Base-by-base conservation (phyloP, 2,113 vertebrate species). In the Alces alces region DNA sequence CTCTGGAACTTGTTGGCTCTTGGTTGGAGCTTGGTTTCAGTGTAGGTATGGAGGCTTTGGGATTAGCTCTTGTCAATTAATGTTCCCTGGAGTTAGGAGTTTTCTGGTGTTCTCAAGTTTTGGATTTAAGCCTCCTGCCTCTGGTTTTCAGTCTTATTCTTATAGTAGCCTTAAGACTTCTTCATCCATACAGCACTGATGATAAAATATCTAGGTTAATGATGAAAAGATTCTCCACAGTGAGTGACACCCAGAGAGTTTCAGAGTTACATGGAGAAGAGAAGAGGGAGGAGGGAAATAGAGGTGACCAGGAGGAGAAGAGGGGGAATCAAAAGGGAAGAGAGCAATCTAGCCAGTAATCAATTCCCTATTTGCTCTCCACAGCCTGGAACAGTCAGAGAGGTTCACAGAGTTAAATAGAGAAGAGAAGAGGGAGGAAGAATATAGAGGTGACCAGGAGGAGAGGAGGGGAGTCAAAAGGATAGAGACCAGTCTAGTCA, bases 351-450 rank as follows among this genome's bases (percentile, higher is more conserved):
- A 36, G 64, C 17, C 33, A 66, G 64, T 19, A 36, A 36, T 66
- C n/a, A 36, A 5, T 36, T 36, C 7, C 4, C 61, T 66, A 21
- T 21, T 10, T 66, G 64, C 4, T 36, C n/a, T 66, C 33, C 33
- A 66, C 16, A 64, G 17, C 19, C 17, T 36, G 64, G 64, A 66
- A 66, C 64, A 66, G 17, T 21, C 64, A 36, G 17, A 66, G 16
- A 21, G 17, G 0, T 36, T 66, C 64, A 66, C 0, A 0, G 33
- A 66, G 17, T 33, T 36, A 36, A 4, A 21, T 7, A 66, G 64
- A 36, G 64, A 66, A 36, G 33, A n/a, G 33, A 19, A 66, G 61
- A 10, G 33, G 64, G 8, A 66, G 33, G 16, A 10, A 36, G 33
- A 7, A 66, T 7, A 19, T 9, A 66, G 33, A 66, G 64, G 17